A percentile compares a stretch with the other conserved stretches of the same genome.
Evolutionary conservation across 2,113 vertebrate species (phyloP).

Genomic region (Apodemus sylvaticus): DNA sequence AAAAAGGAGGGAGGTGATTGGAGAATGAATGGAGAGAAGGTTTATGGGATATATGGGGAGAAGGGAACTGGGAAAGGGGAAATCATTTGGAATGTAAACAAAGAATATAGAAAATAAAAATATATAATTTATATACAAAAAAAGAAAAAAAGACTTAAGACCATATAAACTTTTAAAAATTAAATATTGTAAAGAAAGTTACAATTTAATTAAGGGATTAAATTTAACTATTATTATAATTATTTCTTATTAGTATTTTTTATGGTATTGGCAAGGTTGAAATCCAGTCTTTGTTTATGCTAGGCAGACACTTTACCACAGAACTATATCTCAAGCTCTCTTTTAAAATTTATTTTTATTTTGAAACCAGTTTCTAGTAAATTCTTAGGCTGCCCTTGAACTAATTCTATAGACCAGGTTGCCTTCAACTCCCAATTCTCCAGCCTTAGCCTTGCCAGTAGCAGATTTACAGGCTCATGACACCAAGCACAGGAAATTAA

Average conservation of each 20-base stretch:
- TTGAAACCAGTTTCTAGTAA: not conserved
- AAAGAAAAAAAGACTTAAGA: not conserved
- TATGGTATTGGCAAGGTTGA: not conserved
- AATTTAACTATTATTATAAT: not conserved
- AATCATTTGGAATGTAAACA: no score
- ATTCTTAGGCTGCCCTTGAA: not conserved
- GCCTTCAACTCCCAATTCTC: not conserved
- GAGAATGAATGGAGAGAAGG: no score
- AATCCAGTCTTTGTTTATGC: not conserved
- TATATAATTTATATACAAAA: no score
- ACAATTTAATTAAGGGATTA: not conserved
- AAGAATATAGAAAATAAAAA: no score
- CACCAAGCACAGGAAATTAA: not conserved
- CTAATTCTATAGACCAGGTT: not conserved
- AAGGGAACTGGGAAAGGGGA: no score
- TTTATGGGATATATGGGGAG: no score
- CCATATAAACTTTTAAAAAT: not conserved
- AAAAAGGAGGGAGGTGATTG: no score
- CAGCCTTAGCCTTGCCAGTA: no score
- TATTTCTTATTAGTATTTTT: not conserved
- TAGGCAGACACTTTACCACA: not conserved
- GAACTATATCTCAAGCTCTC: not conserved
- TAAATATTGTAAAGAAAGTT: not conserved
- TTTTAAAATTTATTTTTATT: not conserved
- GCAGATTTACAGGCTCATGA: no score